These are phyloP conservation scores for Sebastiscus albofasciatus DNA, from an alignment of 2,797 vertebrate genomes.

Conservation along the genomic window DNA sequence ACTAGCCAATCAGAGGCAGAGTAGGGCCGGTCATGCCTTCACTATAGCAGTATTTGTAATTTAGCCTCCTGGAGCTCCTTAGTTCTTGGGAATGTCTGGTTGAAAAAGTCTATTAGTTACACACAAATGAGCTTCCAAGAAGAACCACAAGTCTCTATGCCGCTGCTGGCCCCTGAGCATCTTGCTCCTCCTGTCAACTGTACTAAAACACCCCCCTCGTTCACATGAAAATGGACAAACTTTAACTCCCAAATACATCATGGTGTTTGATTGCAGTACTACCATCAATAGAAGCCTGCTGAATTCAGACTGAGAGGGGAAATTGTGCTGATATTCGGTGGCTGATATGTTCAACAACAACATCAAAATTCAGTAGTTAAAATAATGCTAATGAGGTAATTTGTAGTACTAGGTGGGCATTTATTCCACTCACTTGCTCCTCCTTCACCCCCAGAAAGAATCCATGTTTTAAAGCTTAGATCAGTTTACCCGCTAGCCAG, in stretches of 20 bases:
- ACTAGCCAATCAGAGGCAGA: too few relatives aligned
- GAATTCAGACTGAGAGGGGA: not conserved
- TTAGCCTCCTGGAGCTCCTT: not conserved
- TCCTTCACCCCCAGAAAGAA: slow-evolving; percentile 6
- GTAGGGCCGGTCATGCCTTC: too few relatives aligned
- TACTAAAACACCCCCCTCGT: not conserved
- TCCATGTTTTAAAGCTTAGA: slow-evolving; percentile 32
- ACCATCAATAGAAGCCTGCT: not conserved
- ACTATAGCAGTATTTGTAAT: too few relatives aligned
- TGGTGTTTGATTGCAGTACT: not conserved
- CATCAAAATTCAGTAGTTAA: not conserved
- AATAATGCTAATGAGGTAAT: not conserved
- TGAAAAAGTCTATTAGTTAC: slow-evolving; percentile 10
- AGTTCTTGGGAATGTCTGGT: not conserved
- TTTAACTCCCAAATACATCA: not conserved
- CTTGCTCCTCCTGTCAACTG: not conserved
- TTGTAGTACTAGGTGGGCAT: not conserved
- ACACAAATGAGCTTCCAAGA: not conserved
- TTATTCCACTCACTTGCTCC: slow-evolving; percentile 5
- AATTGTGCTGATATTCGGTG: not conserved
- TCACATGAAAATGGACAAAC: not conserved
- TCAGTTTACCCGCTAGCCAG: slow-evolving; percentile 27
- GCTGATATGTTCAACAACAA: accelerated
- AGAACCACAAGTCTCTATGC: not conserved
- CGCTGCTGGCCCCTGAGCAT: not conserved